Evolutionary conservation across 2,797 vertebrate species (phyloP).

Genomic region (Ctenochaetus hawaiiensis): DNA sequence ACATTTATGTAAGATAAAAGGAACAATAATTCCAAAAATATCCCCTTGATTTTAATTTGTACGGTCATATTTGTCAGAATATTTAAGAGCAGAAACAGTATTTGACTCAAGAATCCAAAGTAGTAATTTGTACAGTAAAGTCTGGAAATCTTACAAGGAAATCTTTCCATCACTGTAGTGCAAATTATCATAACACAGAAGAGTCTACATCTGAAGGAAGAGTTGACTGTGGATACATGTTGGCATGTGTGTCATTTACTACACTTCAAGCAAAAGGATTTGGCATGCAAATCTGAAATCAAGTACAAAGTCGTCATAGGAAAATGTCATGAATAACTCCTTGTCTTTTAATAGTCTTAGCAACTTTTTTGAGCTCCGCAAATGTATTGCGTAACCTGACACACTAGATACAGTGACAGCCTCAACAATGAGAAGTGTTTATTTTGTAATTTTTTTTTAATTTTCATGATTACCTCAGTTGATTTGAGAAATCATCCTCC

Average conservation of each 20-base stretch:
- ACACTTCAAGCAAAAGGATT: neutral
- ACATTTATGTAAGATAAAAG: neutral
- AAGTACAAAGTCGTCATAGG: neutral
- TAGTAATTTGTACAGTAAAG: no score
- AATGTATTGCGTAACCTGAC: no score
- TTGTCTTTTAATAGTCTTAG: neutral
- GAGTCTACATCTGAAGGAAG: no score
- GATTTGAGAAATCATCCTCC: conserved; percentile 99
- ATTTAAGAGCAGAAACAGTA: rapidly evolving
- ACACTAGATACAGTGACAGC: neutral
- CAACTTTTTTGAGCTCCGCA: no score
- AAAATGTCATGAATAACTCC: neutral
- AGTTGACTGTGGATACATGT: neutral
- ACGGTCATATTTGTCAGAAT: neutral
- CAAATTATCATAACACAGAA: neutral
- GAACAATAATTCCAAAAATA: neutral
- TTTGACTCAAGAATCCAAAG: neutral
- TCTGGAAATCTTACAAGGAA: neutral
- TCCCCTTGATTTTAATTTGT: neutral
- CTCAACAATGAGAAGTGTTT: neutral
- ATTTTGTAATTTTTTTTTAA: neutral
- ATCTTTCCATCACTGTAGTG: neutral
- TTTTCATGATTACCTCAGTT: conserved; percentile 88
- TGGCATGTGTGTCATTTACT: neutral
- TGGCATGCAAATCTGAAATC: neutral